Evolutionary conservation across 2,113 vertebrate genomes (phyloP), one percentile per base, ranked within the genome.

Genomic region (Otolemur garnettii): DNA sequence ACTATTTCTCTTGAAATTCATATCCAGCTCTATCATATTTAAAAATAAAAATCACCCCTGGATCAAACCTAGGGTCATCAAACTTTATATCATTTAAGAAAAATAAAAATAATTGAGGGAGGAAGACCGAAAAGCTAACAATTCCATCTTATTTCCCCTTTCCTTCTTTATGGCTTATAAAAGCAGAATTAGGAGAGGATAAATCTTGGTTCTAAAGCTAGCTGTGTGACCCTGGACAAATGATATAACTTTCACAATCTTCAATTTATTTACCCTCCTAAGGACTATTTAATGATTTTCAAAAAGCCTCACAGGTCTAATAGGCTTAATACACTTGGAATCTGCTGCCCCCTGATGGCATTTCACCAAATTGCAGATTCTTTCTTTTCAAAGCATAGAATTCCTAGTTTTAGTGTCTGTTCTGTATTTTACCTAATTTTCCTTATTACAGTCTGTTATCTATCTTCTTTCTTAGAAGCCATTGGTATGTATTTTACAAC

Each of bases 271-370:
- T 26, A 91, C 26, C 15, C 35, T 89, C 55, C 24, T 21, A 42
- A 60, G 2, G 2, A 57, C 33, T 50, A 60, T 55, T 62, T 89
- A 66, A 79, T 45, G 42, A n/a, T 42, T 59, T 64, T 93, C 57
- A 28, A 57, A 80, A 50, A 85, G 30, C 11, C 59, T 91, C 89
- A 9, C 30, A 53, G 69, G 53, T 38, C n/a, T 71, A 64, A 17
- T 7, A 81, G 26, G 10, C 21, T 12, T 62, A 87, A 24, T 57
- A 55, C 17, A 97, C 84, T 90, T 92, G 85, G 96, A 96, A 85
- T 94, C 79, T 98, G 87, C 96, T 98, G 97, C 98, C 98, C 97
- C 92, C 98, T 98, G 82, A 92, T 98, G 98, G 94, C 53, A 92
- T 0, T 59, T 88, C 69, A 57, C 2, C 14, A 93, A 93, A 87